Conservation (phyloP, 1,140 invertebrate species). For the Drosophila lini region DNA sequence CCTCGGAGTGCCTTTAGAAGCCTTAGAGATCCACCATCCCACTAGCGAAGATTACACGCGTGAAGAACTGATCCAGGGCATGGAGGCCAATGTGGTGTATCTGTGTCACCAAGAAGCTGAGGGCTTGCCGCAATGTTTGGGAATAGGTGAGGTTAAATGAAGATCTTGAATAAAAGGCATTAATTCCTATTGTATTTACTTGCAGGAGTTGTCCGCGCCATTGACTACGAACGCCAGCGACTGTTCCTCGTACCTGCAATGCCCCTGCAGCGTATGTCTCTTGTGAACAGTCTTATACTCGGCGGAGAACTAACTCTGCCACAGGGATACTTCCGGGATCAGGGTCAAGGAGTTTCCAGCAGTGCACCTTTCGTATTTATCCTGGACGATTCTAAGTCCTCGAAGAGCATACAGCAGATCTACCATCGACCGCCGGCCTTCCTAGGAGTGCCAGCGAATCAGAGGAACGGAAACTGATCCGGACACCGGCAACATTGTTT, state of each 20-base stretch:
- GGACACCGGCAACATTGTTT: neutral
- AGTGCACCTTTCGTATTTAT: slow-evolving; percentile 70
- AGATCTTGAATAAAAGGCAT: no score
- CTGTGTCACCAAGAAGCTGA: slow-evolving; percentile 20
- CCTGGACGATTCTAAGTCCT: slow-evolving; percentile 59
- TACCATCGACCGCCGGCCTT: slow-evolving; percentile 61
- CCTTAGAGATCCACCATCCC: slow-evolving; percentile 47
- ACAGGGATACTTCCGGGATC: slow-evolving; percentile 66
- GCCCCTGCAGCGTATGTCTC: slow-evolving; percentile 16
- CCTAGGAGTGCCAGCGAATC: slow-evolving; percentile 25
- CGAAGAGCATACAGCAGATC: slow-evolving; percentile 76
- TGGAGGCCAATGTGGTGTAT: slow-evolving; percentile 81
- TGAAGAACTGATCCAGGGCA: slow-evolving; percentile 51
- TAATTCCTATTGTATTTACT: neutral
- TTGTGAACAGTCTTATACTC: slow-evolving; percentile 63
- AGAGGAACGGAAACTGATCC: slow-evolving; percentile 1
- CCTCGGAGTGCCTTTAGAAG: slow-evolving; percentile 36
- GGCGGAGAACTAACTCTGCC: slow-evolving; percentile 71
- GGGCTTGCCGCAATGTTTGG: slow-evolving; percentile 58
- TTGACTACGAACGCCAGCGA: slow-evolving; percentile 52
- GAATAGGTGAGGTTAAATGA: slow-evolving; percentile 61
- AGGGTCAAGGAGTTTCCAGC: slow-evolving; percentile 52
- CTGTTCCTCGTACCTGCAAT: slow-evolving; percentile 71
- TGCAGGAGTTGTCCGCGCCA: slow-evolving; percentile 73
- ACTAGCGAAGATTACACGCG: slow-evolving; percentile 24